These are phyloP conservation scores for Lathamus discolor DNA, from an alignment of 2,113 vertebrate genomes.

Conservation along the genomic window DNA sequence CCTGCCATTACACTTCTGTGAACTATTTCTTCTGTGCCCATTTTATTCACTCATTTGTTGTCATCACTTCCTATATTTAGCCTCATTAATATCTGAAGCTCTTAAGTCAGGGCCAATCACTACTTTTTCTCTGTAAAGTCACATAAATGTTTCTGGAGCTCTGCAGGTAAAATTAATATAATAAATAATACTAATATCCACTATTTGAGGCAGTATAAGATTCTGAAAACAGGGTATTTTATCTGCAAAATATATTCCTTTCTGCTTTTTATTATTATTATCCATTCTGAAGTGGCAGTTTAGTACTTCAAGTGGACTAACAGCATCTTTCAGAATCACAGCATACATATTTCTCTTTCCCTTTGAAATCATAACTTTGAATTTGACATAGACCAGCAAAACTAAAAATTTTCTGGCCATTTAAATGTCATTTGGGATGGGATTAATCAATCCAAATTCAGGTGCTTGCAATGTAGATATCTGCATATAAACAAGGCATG, in stretches of 20 bases:
- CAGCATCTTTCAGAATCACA: conserved; percentile 4
- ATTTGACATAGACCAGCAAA: not conserved
- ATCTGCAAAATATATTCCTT: not conserved
- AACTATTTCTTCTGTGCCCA: not conserved
- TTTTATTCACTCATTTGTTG: not conserved
- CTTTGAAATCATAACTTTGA: not conserved
- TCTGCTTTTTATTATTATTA: not conserved
- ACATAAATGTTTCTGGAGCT: not conserved
- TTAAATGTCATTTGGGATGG: not conserved
- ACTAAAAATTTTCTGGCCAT: not conserved
- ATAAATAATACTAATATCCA: conserved; percentile 25
- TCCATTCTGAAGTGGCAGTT: conserved; percentile 4
- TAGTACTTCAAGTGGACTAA: not conserved
- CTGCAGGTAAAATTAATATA: conserved; percentile 29
- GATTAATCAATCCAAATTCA: not conserved
- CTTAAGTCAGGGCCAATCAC: not conserved
- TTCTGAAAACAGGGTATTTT: not conserved
- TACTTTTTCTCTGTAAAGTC: not conserved
- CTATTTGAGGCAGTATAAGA: not conserved
- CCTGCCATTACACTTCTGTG: not conserved
- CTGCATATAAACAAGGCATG: not conserved
- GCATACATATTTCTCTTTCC: not conserved
- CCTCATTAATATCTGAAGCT: conserved; percentile 16
- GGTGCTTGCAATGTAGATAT: not conserved
- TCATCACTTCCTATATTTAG: not conserved